Evolutionary conservation across 1,140 invertebrate species (phyloP).

Genomic region (Plectus sambesii): DNA sequence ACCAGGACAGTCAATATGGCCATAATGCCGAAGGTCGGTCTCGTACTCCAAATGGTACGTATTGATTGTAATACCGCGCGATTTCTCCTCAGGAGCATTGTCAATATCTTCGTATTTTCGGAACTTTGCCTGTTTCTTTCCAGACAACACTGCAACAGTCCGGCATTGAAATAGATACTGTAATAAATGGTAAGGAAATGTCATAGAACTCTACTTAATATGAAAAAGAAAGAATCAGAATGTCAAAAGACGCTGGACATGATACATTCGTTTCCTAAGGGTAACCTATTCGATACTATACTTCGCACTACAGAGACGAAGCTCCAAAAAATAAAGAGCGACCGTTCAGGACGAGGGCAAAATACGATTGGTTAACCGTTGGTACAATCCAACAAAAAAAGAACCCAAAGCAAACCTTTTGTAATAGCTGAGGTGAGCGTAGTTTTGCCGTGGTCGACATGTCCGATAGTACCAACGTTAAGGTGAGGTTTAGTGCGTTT

Average conservation of each 20-base stretch:
- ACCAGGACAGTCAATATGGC: too few relatives aligned
- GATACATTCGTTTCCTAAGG: too few relatives aligned
- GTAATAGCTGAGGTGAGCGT: conserved; percentile 93
- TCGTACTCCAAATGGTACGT: conserved; percentile 80
- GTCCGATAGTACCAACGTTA: conserved; percentile 92
- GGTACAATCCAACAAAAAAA: conserved; percentile 1
- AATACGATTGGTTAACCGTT: too few relatives aligned
- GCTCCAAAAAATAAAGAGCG: too few relatives aligned
- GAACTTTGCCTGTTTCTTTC: conserved; percentile 62
- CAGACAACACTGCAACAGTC: conserved; percentile 38
- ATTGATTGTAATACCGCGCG: conserved; percentile 92
- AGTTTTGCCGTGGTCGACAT: conserved; percentile 97
- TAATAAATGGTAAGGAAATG: too few relatives aligned
- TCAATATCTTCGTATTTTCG: conserved; percentile 86
- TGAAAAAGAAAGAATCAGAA: too few relatives aligned
- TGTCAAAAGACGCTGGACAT: conserved; percentile 7
- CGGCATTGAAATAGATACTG: too few relatives aligned
- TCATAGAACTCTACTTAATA: too few relatives aligned
- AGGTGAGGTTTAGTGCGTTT: conserved; percentile 73
- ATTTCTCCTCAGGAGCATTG: conserved; percentile 82
- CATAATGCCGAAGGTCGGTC: conserved; percentile 53
- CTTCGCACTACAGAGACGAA: too few relatives aligned
- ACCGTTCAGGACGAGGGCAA: too few relatives aligned
- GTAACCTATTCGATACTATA: too few relatives aligned
- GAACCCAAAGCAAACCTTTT: conserved; percentile 52